Conservation (phyloP, 2,888 invertebrate genomes). For the Sarcophaga variegata region DNA sequence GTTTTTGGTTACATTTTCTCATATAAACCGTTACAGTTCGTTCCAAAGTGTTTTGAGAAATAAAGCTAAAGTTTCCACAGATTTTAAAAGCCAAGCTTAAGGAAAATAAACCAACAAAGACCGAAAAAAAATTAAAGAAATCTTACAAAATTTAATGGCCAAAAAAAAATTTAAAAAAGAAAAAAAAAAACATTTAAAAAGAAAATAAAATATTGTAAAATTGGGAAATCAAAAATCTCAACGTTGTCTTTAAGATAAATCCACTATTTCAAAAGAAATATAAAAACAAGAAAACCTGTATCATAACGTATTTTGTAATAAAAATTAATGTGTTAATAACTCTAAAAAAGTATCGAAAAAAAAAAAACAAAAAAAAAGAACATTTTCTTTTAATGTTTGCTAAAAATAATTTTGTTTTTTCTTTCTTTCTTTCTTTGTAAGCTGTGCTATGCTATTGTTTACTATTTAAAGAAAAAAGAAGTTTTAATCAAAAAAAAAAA, state of each 20-base stretch:
- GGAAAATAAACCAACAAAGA: neutral
- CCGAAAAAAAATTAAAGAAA: conserved; percentile 12
- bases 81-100: conserved; percentile 35
- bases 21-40: neutral
- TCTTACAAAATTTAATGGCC: conserved; percentile 46
- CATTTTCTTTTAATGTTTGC: conserved; percentile 18
- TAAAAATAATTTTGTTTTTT: conserved; percentile 22
- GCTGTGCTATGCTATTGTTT: conserved; percentile 67
- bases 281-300: neutral
- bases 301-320: conserved; percentile 12
- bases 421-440: conserved; percentile 51
- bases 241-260: conserved; percentile 39
- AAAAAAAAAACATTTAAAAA: conserved; percentile 34
- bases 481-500: conserved; percentile 38
- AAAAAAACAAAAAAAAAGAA: conserved; percentile 13
- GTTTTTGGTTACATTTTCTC: conserved; percentile 15
- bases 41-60: conserved; percentile 21
- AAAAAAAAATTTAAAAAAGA: conserved; percentile 26
- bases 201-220: conserved; percentile 30
- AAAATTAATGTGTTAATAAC: conserved; percentile 63
- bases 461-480: conserved; percentile 60
- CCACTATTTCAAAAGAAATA: neutral
- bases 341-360: conserved; percentile 42
- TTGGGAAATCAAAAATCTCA: conserved; percentile 49
- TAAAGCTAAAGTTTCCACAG: neutral